A percentile compares a stretch with the other conserved stretches of the same genome.
Conservation (phyloP, 2,888 invertebrate genomes). For the Polydrusus pterygomalis region DNA sequence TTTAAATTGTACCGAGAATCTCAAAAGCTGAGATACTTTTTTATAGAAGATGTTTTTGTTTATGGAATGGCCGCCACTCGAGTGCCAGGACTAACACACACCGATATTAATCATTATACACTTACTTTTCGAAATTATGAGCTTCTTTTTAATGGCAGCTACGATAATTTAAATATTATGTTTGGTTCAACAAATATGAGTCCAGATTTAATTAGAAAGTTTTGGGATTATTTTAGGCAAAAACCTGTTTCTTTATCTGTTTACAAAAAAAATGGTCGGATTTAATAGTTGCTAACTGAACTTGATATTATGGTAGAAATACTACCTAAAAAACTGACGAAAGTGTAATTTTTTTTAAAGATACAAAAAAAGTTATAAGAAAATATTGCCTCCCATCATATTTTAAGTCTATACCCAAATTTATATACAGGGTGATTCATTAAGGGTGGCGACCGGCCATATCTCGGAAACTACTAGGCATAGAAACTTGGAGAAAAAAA, state of each 20-base stretch:
- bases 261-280: neutral
- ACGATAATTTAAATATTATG: constrained; percentile 25
- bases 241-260: constrained; percentile 27
- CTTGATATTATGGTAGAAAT: neutral
- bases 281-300: neutral
- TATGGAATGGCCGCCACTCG: constrained; percentile 35
- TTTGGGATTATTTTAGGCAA: constrained; percentile 37
- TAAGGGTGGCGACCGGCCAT: too few relatives aligned
- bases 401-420: too few relatives aligned
- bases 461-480: too few relatives aligned
- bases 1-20: constrained; percentile 72
- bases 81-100: constrained; percentile 23
- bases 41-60: constrained; percentile 78
- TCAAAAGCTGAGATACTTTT: constrained; percentile 78
- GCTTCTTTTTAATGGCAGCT: constrained; percentile 38
- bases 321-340: too few relatives aligned
- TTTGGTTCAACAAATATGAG: constrained; percentile 43
- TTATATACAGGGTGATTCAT: too few relatives aligned
- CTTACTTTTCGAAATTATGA: constrained; percentile 17
- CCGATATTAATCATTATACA: constrained; percentile 34
- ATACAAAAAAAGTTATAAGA: too few relatives aligned
- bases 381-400: too few relatives aligned
- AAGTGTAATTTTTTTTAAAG: too few relatives aligned
- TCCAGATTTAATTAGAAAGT: constrained; percentile 23
- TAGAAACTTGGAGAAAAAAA: too few relatives aligned